phyloP scores from a whole-genome alignment of 2,113 vertebrate species.

The Oreocharis arfaki region DNA sequence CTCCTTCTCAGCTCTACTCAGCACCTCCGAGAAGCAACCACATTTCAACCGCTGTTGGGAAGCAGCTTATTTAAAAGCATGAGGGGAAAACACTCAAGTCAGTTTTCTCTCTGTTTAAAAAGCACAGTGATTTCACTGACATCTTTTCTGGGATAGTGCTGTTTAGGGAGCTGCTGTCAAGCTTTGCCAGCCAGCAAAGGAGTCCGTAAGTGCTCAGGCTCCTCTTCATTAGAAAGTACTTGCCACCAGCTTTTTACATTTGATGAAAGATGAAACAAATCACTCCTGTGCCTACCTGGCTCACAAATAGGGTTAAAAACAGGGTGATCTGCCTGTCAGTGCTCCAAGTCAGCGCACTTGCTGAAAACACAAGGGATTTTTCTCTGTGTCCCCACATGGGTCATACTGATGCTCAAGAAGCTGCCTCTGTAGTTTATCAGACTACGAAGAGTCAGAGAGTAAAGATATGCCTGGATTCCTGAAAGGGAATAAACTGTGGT shows the following conservation, averaged over 20 bases:
- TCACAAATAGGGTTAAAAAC: neutral
- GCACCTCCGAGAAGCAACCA: constrained; percentile 6
- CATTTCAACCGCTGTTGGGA: constrained; percentile 25
- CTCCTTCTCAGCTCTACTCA: neutral
- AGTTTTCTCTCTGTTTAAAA: constrained; percentile 2
- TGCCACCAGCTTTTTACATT: neutral
- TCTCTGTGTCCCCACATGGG: neutral
- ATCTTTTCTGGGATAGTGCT: neutral
- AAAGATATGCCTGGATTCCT: neutral
- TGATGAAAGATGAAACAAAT: neutral
- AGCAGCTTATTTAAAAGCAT: constrained; percentile 19
- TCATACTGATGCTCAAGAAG: neutral
- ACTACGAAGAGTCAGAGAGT: neutral
- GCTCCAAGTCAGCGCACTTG: neutral
- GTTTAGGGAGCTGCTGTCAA: constrained; percentile 24
- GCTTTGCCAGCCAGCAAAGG: neutral
- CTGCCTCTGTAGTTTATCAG: neutral
- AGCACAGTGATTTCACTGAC: constrained; percentile 1
- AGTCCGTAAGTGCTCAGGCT: neutral
- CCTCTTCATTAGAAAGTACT: constrained; percentile 13
- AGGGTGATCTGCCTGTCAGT: neutral
- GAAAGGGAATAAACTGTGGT: neutral
- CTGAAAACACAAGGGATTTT: neutral
- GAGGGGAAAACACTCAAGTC: neutral
- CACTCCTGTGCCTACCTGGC: neutral